A percentile compares a stretch with the other conserved stretches of the same genome.
phyloP scores from a whole-genome alignment of 2,888 invertebrate species.

The Spodoptera littoralis region DNA sequence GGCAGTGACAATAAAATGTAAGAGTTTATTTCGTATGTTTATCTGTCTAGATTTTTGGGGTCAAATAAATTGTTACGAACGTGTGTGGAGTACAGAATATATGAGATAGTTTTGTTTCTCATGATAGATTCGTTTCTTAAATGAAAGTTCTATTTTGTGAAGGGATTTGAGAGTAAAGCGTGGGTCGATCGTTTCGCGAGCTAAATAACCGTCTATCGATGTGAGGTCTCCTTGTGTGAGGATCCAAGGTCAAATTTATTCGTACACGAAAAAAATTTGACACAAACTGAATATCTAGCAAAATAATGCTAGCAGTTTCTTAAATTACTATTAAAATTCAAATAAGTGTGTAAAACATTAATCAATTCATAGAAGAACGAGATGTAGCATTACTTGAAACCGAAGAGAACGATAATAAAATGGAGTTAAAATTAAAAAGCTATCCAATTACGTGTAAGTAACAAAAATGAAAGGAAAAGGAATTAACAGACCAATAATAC shows the following conservation, averaged over 20 bases:
- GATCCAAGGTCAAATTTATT: no score
- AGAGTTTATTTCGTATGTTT: constrained; percentile 39
- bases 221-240: no score
- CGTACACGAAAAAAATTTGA: no score
- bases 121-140: constrained; percentile 4
- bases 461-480: constrained; percentile 1
- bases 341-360: no score
- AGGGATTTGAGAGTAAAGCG: no score
- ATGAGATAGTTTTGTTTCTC: constrained; percentile 19
- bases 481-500: constrained; percentile 8
- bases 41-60: constrained; percentile 44
- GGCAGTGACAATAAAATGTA: constrained; percentile 43
- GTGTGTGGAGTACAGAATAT: constrained; percentile 33
- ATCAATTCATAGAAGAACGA: no score
- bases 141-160: constrained; percentile 2
- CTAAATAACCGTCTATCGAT: no score
- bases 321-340: no score
- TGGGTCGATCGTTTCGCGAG: no score
- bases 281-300: no score
- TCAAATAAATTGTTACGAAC: constrained; percentile 46
- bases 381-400: no score
- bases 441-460: background rate
- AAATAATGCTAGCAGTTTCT: no score
- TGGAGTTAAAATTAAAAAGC: background rate
- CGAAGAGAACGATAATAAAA: background rate